Conservation (phyloP, 1,140 invertebrate genomes). For the Drosophila kohkoa region DNA sequence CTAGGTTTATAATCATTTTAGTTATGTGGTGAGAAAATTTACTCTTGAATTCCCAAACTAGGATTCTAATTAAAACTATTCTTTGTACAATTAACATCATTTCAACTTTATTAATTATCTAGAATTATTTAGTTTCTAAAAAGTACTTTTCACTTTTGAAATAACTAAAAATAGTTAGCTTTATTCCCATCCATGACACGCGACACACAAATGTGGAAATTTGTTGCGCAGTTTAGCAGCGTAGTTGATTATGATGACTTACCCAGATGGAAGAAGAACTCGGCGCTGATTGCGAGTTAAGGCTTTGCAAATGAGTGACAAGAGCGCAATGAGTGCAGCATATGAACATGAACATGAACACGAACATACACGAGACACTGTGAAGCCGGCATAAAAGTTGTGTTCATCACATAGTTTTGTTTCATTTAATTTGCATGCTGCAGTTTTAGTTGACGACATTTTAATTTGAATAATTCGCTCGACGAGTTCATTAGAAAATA, state of each 20-base stretch:
- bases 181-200: slow-evolving; percentile 9
- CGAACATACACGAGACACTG: slow-evolving; percentile 16
- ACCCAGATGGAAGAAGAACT: slow-evolving; percentile 23
- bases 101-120: neutral
- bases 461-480: slow-evolving; percentile 50
- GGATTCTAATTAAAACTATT: too few relatives aligned
- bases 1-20: too few relatives aligned
- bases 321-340: slow-evolving; percentile 16
- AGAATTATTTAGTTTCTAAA: neutral
- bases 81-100: neutral
- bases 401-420: slow-evolving; percentile 16
- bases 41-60: neutral
- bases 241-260: slow-evolving; percentile 11
- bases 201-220: neutral
- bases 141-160: neutral
- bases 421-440: slow-evolving; percentile 47
- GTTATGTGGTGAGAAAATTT: too few relatives aligned
- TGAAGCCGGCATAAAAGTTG: slow-evolving; percentile 31
- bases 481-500: slow-evolving; percentile 55
- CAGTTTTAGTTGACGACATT: slow-evolving; percentile 42
- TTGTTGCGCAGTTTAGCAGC: slow-evolving; percentile 4
- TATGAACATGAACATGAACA: slow-evolving; percentile 28
- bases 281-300: slow-evolving; percentile 28
- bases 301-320: slow-evolving; percentile 32
- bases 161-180: neutral